Base-by-base conservation (phyloP, 2,888 invertebrate genomes). In the Geophilus truncorum region DNA sequence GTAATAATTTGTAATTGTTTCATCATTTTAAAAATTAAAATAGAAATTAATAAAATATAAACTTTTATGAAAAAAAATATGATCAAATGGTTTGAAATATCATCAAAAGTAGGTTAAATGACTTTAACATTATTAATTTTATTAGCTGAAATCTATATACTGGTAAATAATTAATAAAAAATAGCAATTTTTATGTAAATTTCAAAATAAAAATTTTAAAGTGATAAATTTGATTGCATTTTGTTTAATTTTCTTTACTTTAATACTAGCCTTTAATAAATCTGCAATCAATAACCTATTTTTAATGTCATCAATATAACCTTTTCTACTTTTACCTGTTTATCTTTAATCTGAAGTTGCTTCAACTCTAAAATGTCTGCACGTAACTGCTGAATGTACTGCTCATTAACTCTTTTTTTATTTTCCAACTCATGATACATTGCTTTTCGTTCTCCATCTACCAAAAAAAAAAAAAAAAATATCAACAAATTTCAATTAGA, bases 371-470 rank as follows among this genome's bases (percentile, higher is more conserved):
- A 9, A 36, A 77, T 77, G 34, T 77, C 77, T 23, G 32, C 77
- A 36, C 32, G 77, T 23, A 77, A 32, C 34, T 77, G 77, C 77
- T 77, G 32, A 77, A 77, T 77, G 32, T 77, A 12, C 40, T 36
- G 23, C 36, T 78, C 78, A 45, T 78, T 78, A 28, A 28, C 23
- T 45, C 36, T 36, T 51, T 45, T 78, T 45, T 34, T 78, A 10
- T 78, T 78, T 28, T 78, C 78, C 25, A 78, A 45, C 25, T 78
- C 78, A 5, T 78, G 36, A 40, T 40, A 78, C 78, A 78, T 78
- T 21, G 51, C 78, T 23, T 78, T 78, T 25, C 78, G 21, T 40
- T 45, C 36, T 21, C 78, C 78, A 40, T 78, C 78, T 78, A 21
- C n/a, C n/a, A n/a, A n/a, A n/a, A 6, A 45, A 40, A 45, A 32